Evolutionary conservation across 1,140 invertebrate species (phyloP).

Genomic region (Proales similis): DNA sequence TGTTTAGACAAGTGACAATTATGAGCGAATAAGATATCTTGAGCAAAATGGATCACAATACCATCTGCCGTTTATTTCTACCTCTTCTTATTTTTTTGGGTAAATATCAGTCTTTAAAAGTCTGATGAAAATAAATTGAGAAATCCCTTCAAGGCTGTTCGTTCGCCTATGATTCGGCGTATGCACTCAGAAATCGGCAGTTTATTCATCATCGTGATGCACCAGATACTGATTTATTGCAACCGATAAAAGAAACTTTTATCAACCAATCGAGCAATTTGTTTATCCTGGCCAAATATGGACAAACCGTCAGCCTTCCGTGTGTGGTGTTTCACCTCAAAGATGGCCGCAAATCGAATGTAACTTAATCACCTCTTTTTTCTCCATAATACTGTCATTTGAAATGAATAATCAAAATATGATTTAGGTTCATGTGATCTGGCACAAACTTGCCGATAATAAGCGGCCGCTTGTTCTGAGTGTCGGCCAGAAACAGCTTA

Average conservation of each 20-base stretch:
- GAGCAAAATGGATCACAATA: slow-evolving; percentile 1
- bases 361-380: background rate
- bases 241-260: slow-evolving; percentile 37
- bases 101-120: slow-evolving; percentile 14
- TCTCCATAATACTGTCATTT: background rate
- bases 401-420: too few relatives aligned
- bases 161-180: background rate
- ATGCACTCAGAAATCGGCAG: slow-evolving; percentile 19
- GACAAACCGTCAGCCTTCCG: slow-evolving; percentile 32
- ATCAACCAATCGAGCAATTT: slow-evolving; percentile 35
- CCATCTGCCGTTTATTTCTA: background rate
- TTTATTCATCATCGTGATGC: slow-evolving; percentile 22
- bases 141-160: background rate
- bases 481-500: slow-evolving; percentile 20
- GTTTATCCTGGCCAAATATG: slow-evolving; percentile 27
- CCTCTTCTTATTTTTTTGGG: background rate
- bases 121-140: background rate
- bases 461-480: slow-evolving; percentile 23
- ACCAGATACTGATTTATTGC: background rate
- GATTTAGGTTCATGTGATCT: slow-evolving; percentile 30
- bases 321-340: slow-evolving; percentile 25
- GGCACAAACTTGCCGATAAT: slow-evolving; percentile 31
- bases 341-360: slow-evolving; percentile 24
- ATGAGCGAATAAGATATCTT: slow-evolving; percentile 13
- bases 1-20: too few relatives aligned